phyloP scores from a whole-genome alignment of 53 echinoderm and acorn worm species.

The Henricia sp. region DNA sequence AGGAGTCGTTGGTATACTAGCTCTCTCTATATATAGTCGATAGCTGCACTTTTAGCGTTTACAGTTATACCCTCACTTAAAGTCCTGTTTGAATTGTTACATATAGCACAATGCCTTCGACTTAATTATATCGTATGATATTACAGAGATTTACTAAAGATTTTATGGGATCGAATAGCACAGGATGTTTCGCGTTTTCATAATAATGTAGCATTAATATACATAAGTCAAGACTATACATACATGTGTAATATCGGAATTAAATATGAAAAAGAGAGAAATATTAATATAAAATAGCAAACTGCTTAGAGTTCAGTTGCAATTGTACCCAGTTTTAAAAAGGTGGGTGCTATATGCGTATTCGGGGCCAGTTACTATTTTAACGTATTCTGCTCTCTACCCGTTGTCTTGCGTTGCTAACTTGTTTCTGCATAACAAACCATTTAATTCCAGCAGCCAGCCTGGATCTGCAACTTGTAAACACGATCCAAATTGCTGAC shows the following conservation, averaged over 20 bases:
- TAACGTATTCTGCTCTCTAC: no score
- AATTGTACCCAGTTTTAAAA: constrained; percentile 9
- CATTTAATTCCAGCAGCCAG: no score
- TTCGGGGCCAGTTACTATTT: no score
- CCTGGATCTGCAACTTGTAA: no score
- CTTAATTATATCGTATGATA: constrained; percentile 22
- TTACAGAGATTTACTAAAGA: not conserved
- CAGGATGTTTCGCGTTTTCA: constrained; percentile 7
- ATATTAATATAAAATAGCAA: not conserved
- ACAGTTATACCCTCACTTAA: constrained; percentile 32
- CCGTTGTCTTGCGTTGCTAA: no score
- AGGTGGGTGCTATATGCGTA: no score
- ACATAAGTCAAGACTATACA: constrained; percentile 7
- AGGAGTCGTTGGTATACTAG: constrained; percentile 33
- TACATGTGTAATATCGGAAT: constrained; percentile 17
- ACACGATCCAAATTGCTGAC: no score
- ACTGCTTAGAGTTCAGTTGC: not conserved
- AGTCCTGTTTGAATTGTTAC: constrained; percentile 20
- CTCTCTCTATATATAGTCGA: constrained; percentile 15
- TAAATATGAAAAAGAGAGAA: not conserved
- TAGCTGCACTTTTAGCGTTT: constrained; percentile 46
- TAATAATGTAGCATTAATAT: constrained; percentile 11
- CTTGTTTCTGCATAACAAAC: no score
- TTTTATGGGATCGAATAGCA: not conserved
- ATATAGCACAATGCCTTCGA: constrained; percentile 56